Percentiles rank a stretch among this genome's conserved stretches.
Conservation (phyloP, 2,888 invertebrate species). For the Nemoura dubitans region DNA sequence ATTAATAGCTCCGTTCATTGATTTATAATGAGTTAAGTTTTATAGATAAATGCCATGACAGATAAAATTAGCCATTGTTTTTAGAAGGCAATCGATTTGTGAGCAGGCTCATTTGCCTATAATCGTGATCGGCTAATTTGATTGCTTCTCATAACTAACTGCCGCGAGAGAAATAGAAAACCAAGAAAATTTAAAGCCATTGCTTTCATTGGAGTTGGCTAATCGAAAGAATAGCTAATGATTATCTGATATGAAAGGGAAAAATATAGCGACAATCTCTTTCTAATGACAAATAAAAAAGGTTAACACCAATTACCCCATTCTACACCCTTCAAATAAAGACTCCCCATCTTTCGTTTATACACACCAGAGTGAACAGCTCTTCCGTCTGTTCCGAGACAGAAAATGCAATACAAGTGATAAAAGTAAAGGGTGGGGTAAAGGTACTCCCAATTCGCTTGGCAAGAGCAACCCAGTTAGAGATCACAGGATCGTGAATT, state of each 20-base stretch:
- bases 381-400: no score
- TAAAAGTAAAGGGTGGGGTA: not conserved
- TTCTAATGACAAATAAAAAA: not conserved
- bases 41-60: not conserved
- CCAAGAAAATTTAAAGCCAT: not conserved
- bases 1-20: not conserved
- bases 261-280: not conserved
- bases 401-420: not conserved
- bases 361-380: no score
- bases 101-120: not conserved
- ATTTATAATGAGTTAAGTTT: not conserved
- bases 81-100: not conserved
- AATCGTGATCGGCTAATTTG: not conserved
- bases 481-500: not conserved
- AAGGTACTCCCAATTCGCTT: not conserved
- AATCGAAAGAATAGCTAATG: not conserved
- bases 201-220: not conserved
- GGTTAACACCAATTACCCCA: not conserved
- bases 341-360: no score
- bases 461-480: not conserved
- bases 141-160: not conserved
- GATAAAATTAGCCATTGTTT: conserved; percentile 4
- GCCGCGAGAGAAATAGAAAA: not conserved
- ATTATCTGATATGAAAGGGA: not conserved
- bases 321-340: no score